phyloP scores from a whole-genome alignment of 2,888 invertebrate genomes.

The Trichopria drosophilae region DNA sequence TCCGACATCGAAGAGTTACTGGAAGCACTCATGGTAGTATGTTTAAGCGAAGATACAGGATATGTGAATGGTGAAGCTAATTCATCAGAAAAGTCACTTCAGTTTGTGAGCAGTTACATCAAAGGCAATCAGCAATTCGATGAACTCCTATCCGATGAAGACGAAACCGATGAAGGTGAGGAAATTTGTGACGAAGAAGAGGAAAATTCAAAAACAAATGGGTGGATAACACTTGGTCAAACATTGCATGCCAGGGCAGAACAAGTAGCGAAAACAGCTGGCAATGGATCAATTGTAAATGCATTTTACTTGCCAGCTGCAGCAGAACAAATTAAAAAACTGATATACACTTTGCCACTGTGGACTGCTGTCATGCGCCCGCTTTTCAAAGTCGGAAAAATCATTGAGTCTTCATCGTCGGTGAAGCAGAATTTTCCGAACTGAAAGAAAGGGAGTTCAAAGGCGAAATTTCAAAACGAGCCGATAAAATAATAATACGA shows the following conservation, averaged over 20 bases:
- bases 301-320: slow-evolving; percentile 26
- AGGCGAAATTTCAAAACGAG: slow-evolving; percentile 21
- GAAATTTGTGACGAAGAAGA: slow-evolving; percentile 1
- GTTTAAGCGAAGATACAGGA: slow-evolving; percentile 29
- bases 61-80: slow-evolving; percentile 15
- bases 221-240: slow-evolving; percentile 19
- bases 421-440: slow-evolving; percentile 29
- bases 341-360: slow-evolving; percentile 23
- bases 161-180: slow-evolving; percentile 9
- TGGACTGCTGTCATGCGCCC: slow-evolving; percentile 25
- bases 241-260: slow-evolving; percentile 10
- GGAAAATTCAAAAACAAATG: slow-evolving; percentile 2
- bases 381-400: slow-evolving; percentile 8
- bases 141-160: too few relatives aligned
- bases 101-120: slow-evolving; percentile 18
- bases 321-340: slow-evolving; percentile 15
- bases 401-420: slow-evolving; percentile 24
- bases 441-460: slow-evolving; percentile 23
- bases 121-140: slow-evolving; percentile 4
- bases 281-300: slow-evolving; percentile 17
- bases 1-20: slow-evolving; percentile 18
- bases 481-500: slow-evolving; percentile 25
- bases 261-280: slow-evolving; percentile 1
- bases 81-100: too few relatives aligned
- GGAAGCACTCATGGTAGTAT: slow-evolving; percentile 25